A percentile compares a stretch with the other conserved stretches of the same genome.
Evolutionary conservation across 1,140 invertebrate species (phyloP).

Genomic region (Leptinotarsa lineolata): DNA sequence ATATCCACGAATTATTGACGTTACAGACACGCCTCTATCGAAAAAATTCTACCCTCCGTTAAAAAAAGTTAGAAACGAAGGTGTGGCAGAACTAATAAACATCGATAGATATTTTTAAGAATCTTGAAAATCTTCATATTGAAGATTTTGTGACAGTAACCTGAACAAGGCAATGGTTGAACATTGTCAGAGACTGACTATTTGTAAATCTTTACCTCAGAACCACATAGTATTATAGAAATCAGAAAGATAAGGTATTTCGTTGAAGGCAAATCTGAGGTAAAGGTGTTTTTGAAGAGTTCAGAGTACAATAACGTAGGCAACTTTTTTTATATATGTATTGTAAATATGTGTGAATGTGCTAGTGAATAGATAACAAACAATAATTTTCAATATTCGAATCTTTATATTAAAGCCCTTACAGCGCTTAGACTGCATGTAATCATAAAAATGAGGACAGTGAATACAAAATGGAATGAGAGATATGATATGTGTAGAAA

Average conservation of each 20-base stretch:
- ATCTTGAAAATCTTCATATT: slow-evolving; percentile 20
- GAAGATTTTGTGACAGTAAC: slow-evolving; percentile 15
- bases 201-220: slow-evolving; percentile 9
- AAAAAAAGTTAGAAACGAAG: slow-evolving; percentile 42
- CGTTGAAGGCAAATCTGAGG: slow-evolving; percentile 4
- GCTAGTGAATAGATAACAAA: neutral
- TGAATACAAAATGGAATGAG: no score
- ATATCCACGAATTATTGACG: slow-evolving; percentile 47
- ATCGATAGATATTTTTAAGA: slow-evolving; percentile 33
- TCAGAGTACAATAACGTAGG: neutral
- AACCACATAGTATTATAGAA: slow-evolving; percentile 9
- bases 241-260: neutral
- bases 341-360: slow-evolving; percentile 14
- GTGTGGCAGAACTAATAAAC: slow-evolving; percentile 42
- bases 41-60: slow-evolving; percentile 49
- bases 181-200: slow-evolving; percentile 24
- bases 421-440: no score
- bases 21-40: slow-evolving; percentile 47
- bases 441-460: no score
- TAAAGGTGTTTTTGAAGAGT: neutral
- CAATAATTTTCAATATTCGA: neutral
- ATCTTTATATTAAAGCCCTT: neutral
- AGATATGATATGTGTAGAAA: no score
- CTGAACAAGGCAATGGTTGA: slow-evolving; percentile 4
- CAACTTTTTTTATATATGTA: neutral